phyloP scores from a whole-genome alignment of 2,113 vertebrate genomes.

The Prinia subflava region DNA sequence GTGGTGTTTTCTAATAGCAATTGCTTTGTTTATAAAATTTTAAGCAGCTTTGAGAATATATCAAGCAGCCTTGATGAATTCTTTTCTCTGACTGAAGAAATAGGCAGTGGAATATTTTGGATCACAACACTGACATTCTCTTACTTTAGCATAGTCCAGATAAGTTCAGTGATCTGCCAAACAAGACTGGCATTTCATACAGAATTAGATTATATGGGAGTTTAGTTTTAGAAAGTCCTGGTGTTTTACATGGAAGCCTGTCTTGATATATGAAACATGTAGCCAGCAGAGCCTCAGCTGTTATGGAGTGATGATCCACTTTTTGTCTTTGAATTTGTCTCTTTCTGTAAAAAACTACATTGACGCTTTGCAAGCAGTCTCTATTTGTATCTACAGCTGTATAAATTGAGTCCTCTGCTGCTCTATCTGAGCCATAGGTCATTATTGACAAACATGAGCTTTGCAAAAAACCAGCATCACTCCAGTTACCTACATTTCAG shows the following conservation, averaged over 20 bases:
- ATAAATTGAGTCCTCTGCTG: not conserved
- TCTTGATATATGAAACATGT: not conserved
- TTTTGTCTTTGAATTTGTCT: not conserved
- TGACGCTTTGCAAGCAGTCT: not conserved
- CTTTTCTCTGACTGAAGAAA: not conserved
- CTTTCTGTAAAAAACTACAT: not conserved
- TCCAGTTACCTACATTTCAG: not conserved
- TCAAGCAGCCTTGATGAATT: not conserved
- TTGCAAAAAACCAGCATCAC: not conserved
- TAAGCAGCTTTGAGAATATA: not conserved
- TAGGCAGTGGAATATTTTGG: not conserved
- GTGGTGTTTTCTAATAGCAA: not conserved
- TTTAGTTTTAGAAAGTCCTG: not conserved
- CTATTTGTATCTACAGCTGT: not conserved
- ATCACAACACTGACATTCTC: not conserved
- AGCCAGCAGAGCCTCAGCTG: not conserved
- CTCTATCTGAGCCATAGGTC: not conserved
- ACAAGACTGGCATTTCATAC: not conserved
- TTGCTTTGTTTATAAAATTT: not conserved
- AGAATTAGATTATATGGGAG: not conserved
- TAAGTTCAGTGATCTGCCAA: not conserved
- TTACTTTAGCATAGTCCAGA: not conserved
- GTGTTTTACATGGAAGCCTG: not conserved
- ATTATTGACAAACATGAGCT: not conserved
- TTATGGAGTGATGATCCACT: not conserved